Conservation (phyloP, 2,797 vertebrate genomes). For the Ataeniobius toweri region DNA sequence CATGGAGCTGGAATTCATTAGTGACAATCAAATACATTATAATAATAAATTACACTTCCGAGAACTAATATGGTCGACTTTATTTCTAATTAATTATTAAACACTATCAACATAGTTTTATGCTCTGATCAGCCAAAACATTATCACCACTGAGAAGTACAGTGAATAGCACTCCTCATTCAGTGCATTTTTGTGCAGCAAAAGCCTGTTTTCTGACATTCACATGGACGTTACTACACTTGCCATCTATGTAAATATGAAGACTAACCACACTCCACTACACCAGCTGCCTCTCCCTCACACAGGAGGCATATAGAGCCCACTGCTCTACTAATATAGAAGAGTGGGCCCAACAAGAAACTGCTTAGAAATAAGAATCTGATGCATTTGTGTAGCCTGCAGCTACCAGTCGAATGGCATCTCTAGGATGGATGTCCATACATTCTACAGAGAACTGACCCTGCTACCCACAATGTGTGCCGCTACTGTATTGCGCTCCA, state of each 20-base stretch:
- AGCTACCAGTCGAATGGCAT: neutral
- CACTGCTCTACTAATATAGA: neutral
- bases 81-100: conserved; percentile 14
- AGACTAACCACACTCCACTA: neutral
- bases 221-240: neutral
- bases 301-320: neutral
- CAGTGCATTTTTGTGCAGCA: neutral
- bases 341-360: neutral
- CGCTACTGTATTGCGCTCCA: neutral
- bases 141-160: neutral
- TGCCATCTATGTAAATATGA: neutral
- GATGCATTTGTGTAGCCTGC: neutral
- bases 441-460: neutral
- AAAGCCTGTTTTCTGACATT: neutral
- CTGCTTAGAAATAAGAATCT: neutral
- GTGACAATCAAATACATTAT: conserved; percentile 10
- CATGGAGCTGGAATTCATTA: conserved; percentile 12
- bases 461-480: neutral
- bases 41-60: conserved; percentile 18
- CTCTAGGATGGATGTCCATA: neutral
- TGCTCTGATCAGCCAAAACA: neutral
- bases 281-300: neutral
- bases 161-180: neutral
- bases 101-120: neutral
- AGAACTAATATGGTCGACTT: neutral